phyloP scores from a whole-genome alignment of 2,113 vertebrate species.

The Rhabdornis inornatus region DNA sequence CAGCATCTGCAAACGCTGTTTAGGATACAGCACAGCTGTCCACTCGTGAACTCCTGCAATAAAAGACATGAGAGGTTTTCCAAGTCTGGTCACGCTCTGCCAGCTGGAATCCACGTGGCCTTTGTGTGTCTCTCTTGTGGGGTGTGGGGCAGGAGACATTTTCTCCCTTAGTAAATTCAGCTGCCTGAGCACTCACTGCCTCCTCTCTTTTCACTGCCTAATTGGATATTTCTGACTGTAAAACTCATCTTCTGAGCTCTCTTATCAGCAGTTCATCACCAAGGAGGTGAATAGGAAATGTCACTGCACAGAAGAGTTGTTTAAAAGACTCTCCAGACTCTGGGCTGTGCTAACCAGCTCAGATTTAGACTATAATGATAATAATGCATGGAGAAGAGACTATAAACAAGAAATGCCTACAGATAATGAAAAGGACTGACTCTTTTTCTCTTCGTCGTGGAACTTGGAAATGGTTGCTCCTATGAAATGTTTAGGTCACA shows the following conservation, averaged over 20 bases:
- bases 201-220: neutral
- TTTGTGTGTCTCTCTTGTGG: neutral
- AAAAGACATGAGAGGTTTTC: neutral
- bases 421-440: neutral
- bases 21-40: neutral
- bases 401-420: neutral
- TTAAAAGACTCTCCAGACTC: neutral
- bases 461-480: neutral
- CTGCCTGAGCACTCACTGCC: rapidly evolving
- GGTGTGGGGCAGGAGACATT: neutral
- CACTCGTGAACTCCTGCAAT: rapidly evolving
- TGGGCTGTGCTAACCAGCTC: neutral
- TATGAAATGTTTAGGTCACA: neutral
- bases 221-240: neutral
- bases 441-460: neutral
- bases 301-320: neutral
- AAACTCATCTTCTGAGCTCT: neutral
- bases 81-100: neutral
- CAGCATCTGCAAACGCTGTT: neutral
- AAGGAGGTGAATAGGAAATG: neutral
- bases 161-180: neutral
- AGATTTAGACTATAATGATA: neutral
- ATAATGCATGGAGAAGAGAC: neutral
- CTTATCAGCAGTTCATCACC: neutral
- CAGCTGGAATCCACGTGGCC: neutral